These are phyloP conservation scores for Synanthedon vespiformis DNA, from an alignment of 2,888 invertebrate species.

Conservation along the genomic window DNA sequence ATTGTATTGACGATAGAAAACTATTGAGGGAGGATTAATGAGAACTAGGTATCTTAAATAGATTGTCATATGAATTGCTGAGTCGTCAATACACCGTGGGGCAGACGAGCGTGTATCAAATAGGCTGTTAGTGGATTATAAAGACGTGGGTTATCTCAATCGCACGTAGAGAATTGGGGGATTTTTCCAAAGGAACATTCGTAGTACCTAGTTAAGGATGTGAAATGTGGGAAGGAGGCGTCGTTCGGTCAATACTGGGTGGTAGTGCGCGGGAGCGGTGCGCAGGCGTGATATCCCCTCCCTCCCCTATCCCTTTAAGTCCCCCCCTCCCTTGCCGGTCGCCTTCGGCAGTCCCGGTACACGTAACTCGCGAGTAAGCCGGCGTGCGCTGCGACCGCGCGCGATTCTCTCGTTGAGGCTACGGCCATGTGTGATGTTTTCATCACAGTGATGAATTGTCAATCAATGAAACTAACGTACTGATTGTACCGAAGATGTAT, in stretches of 20 bases:
- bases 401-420: constrained; percentile 38
- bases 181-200: constrained; percentile 62
- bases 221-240: constrained; percentile 67
- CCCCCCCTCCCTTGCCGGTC: constrained; percentile 22
- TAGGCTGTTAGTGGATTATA: constrained; percentile 12
- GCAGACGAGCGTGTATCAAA: constrained; percentile 1
- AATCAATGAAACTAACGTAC: constrained; percentile 26
- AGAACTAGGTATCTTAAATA: no score
- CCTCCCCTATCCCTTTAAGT: constrained; percentile 7
- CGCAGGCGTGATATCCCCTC: constrained; percentile 54
- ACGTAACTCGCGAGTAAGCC: constrained; percentile 63
- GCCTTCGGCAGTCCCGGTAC: constrained; percentile 27
- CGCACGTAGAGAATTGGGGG: constrained; percentile 51
- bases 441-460: constrained; percentile 51
- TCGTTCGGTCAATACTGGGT: constrained; percentile 68
- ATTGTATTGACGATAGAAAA: no score
- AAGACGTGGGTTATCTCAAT: constrained; percentile 57
- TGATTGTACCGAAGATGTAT: constrained; percentile 34
- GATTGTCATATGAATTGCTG: no score
- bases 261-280: constrained; percentile 56
- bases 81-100: no score
- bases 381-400: constrained; percentile 64
- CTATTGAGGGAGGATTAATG: no score
- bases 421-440: constrained; percentile 66
- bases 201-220: constrained; percentile 66